Evolutionary conservation across 2,888 invertebrate genomes (phyloP).

Genomic region (Autographa pulchrina): DNA sequence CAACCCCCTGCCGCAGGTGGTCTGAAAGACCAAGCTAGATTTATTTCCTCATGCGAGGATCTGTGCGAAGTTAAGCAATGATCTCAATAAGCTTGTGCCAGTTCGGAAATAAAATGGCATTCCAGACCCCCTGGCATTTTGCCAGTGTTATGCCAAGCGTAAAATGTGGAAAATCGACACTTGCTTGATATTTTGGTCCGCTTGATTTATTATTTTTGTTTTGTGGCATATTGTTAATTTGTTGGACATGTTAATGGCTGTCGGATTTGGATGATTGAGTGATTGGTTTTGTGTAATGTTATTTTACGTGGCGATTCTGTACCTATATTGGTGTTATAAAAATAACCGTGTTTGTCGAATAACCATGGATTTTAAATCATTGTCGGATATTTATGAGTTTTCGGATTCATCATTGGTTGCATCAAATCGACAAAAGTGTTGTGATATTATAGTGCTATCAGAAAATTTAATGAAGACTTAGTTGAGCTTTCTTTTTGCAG

Average conservation of each 20-base stretch:
- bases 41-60: constrained; percentile 56
- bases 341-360: too few species aligned
- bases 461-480: too few species aligned
- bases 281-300: background rate
- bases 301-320: background rate
- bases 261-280: constrained; percentile 27
- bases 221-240: constrained; percentile 48
- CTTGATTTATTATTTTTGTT: constrained; percentile 56
- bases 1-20: constrained; percentile 51
- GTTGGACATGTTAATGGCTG: constrained; percentile 43
- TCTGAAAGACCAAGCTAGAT: constrained; percentile 52
- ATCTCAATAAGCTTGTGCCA: constrained; percentile 74
- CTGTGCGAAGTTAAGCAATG: constrained; percentile 69
- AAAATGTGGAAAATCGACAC: constrained; percentile 65
- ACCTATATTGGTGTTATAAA: background rate
- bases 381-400: too few species aligned
- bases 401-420: too few species aligned
- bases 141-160: constrained; percentile 64
- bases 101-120: constrained; percentile 69
- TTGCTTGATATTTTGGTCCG: constrained; percentile 59
- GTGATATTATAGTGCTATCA: too few species aligned
- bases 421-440: too few species aligned
- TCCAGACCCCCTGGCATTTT: constrained; percentile 54
- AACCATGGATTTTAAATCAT: too few species aligned
- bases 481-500: too few species aligned